Conservation (phyloP, 2,113 vertebrate genomes). For the Atlantisia rogersi region DNA sequence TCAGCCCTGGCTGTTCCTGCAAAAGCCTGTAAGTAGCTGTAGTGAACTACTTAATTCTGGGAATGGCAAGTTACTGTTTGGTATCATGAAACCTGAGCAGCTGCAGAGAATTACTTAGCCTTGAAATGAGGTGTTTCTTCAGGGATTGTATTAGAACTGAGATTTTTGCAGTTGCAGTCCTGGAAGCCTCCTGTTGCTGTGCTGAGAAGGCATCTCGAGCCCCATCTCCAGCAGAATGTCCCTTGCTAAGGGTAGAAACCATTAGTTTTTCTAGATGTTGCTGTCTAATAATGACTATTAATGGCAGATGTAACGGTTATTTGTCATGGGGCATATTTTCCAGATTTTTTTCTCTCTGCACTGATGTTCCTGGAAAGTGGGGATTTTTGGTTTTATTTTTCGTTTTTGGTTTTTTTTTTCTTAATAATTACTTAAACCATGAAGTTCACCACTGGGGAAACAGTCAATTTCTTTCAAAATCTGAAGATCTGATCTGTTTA, state of each 20-base stretch:
- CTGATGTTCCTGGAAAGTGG: neutral
- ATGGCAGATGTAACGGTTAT: neutral
- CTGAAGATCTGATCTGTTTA: slow-evolving; percentile 24
- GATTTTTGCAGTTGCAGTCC: neutral
- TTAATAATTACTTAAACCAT: neutral
- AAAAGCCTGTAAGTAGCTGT: neutral
- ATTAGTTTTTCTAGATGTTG: neutral
- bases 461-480: neutral
- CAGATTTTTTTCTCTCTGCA: neutral
- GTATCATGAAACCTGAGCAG: neutral
- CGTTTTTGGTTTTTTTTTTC: neutral
- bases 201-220: neutral
- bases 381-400: neutral
- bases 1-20: neutral
- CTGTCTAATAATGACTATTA: neutral
- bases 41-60: neutral
- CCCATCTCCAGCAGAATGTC: neutral
- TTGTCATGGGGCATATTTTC: neutral
- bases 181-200: neutral
- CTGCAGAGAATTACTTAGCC: neutral
- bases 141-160: neutral
- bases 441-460: neutral
- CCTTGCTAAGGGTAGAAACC: neutral
- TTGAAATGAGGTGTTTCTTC: neutral
- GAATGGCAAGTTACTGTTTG: neutral